A percentile compares a stretch with the other conserved stretches of the same genome.
phyloP scores from a whole-genome alignment of 2,797 vertebrate species.

The Antrozous pallidus region DNA sequence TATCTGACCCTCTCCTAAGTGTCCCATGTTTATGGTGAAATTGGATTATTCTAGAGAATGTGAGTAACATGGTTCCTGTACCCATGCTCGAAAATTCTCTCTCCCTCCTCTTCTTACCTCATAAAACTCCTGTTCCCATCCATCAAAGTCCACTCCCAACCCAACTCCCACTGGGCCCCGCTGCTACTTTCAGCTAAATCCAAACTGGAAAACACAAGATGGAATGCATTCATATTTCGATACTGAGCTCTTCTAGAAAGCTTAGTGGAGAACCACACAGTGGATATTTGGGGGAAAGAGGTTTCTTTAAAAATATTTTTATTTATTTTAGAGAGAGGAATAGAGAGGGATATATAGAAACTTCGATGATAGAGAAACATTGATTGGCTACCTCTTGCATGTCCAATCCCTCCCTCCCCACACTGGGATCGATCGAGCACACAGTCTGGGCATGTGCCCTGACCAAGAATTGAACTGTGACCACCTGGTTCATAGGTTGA shows the following conservation, averaged over 20 bases:
- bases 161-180: not conserved
- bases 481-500: too few relatives aligned
- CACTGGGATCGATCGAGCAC: too few relatives aligned
- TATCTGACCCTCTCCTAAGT: not conserved
- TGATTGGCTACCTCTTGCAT: too few relatives aligned
- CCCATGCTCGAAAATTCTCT: not conserved
- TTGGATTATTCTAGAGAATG: not conserved
- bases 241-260: not conserved
- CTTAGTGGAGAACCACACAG: not conserved
- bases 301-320: not conserved
- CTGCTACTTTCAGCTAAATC: not conserved
- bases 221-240: not conserved
- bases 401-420: accelerated
- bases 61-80: not conserved
- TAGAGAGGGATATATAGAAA: too few relatives aligned
- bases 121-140: not conserved
- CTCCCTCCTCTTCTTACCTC: not conserved
- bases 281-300: not conserved
- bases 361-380: too few relatives aligned
- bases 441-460: too few relatives aligned
- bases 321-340: too few relatives aligned
- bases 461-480: too few relatives aligned
- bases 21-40: not conserved
- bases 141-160: not conserved
- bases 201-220: not conserved